Conservation (phyloP, 2,888 invertebrate species). For the Xestia sexstrigata region DNA sequence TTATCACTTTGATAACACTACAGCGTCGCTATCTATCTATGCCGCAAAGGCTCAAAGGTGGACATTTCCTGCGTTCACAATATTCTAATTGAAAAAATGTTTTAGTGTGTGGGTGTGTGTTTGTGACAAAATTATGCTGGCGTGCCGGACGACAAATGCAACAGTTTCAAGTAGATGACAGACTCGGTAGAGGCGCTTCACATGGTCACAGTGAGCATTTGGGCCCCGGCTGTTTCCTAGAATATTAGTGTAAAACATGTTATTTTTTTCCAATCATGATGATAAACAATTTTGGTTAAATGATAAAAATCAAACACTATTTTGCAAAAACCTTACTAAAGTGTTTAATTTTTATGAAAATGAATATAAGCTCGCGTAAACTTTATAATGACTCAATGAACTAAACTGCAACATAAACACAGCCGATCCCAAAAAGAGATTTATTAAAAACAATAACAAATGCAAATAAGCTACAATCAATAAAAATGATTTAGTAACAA, state of each 20-base stretch:
- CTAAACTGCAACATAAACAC: slow-evolving; percentile 67
- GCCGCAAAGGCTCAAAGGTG: slow-evolving; percentile 27
- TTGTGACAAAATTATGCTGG: slow-evolving; percentile 50
- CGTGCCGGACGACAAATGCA: slow-evolving; percentile 73
- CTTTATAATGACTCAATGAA: slow-evolving; percentile 12
- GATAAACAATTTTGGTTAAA: slow-evolving; percentile 13
- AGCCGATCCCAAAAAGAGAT: slow-evolving; percentile 65
- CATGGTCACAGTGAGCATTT: slow-evolving; percentile 88
- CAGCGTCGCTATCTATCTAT: slow-evolving; percentile 15
- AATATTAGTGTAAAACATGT: slow-evolving; percentile 82
- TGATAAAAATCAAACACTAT: slow-evolving; percentile 26
- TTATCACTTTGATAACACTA: slow-evolving; percentile 53
- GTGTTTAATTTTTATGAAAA: slow-evolving; percentile 28
- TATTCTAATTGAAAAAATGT: slow-evolving; percentile 62
- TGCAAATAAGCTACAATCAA: slow-evolving; percentile 56
- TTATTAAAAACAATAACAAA: slow-evolving; percentile 62
- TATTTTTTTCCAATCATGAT: slow-evolving; percentile 46
- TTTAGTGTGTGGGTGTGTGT: slow-evolving; percentile 41
- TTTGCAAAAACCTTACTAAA: not conserved
- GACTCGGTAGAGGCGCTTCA: slow-evolving; percentile 77
- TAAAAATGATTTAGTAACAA: slow-evolving; percentile 50
- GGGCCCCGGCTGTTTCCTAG: slow-evolving; percentile 84
- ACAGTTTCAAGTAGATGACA: slow-evolving; percentile 72
- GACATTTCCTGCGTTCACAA: slow-evolving; percentile 31
- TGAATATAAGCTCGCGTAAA: slow-evolving; percentile 32